Evolutionary conservation across 2,888 invertebrate species (phyloP).

Genomic region (Drosophila melanosoma): DNA sequence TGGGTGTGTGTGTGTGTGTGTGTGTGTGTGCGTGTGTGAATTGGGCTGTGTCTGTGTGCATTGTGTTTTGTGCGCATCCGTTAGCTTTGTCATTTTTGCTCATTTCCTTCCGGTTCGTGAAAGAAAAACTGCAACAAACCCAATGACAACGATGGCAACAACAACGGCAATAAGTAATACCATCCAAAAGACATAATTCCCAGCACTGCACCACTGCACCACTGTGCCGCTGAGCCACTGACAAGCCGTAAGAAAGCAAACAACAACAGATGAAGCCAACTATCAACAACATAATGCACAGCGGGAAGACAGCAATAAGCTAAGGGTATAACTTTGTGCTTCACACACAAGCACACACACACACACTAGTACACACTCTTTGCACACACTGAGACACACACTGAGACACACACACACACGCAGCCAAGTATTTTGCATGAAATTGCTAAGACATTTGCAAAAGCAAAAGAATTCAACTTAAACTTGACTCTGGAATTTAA

Average conservation of each 20-base stretch:
- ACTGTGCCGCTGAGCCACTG: constrained; percentile 75
- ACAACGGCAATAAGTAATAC: constrained; percentile 14
- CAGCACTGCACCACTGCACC: constrained; percentile 56
- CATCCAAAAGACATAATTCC: constrained; percentile 70
- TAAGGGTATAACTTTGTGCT: constrained; percentile 72
- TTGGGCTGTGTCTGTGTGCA: constrained; percentile 43
- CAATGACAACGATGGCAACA: constrained; percentile 30
- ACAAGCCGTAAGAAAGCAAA: constrained; percentile 76
- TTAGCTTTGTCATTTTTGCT: constrained; percentile 82
- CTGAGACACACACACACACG: constrained; percentile 5
- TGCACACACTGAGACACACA: constrained; percentile 27
- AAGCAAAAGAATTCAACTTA: constrained; percentile 56
- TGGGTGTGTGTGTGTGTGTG: constrained; percentile 4
- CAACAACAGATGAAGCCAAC: constrained; percentile 47
- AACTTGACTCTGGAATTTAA: constrained; percentile 74
- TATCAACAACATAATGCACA: constrained; percentile 54
- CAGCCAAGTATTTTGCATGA: constrained; percentile 59
- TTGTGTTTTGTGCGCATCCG: constrained; percentile 79
- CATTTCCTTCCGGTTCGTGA: constrained; percentile 79
- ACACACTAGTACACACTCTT: constrained; percentile 12
- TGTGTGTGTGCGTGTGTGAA: constrained; percentile 39
- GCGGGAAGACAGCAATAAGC: constrained; percentile 78
- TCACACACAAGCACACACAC: constrained; percentile 40
- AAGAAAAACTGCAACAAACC: constrained; percentile 71
- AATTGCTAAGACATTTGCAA: constrained; percentile 64